Evolutionary conservation across 2,888 invertebrate species (phyloP), one percentile per base, ranked within the genome.

Genomic region (Scaptomyza reducta): DNA sequence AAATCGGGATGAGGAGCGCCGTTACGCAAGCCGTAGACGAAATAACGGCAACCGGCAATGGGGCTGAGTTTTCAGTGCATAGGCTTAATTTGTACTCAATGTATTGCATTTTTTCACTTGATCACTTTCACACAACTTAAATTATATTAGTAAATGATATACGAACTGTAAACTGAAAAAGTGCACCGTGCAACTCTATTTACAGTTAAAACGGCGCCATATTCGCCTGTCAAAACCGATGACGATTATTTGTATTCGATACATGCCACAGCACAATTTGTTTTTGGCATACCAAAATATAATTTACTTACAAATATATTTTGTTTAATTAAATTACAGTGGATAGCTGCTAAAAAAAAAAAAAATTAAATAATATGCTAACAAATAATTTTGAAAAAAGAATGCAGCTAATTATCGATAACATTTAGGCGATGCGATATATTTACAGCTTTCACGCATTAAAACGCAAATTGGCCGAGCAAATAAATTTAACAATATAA

Each of bases 361-460:
- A 22, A 0, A 13, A n/a, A n/a, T n/a, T 7, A 22, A 14, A 16
- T 38, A 9, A 7, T 22, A 14, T 5, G 16, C 1, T 0, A 47
- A n/a, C 5, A 38, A 38, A 3, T 10, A 10, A 25, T 13, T 29
- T 10, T 0, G 4, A 10, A 6, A 18, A 9, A n/a, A 10, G 5
- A 3, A 1, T 1, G 7, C 3, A 10, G 2, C 5, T 1, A 3
- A n/a, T 18, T 2, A 5, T 10, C 44, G 18, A 45, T 31, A 50
- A 10, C 2, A 45, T 3, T 16, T 11, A 10, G 42, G 1, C 4
- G 11, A 38, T 18, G 18, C 13, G 2, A 64, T 35, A 22, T 22
- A 11, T n/a, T 59, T 59, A 44, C 66, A 71, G 59, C 76, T 46
- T 71, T 76, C 11, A 3, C 7, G 22, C 38, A 50, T 16, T 56